phyloP scores from a whole-genome alignment of 1,140 invertebrate species.

The Bilobella aurantiaca region DNA sequence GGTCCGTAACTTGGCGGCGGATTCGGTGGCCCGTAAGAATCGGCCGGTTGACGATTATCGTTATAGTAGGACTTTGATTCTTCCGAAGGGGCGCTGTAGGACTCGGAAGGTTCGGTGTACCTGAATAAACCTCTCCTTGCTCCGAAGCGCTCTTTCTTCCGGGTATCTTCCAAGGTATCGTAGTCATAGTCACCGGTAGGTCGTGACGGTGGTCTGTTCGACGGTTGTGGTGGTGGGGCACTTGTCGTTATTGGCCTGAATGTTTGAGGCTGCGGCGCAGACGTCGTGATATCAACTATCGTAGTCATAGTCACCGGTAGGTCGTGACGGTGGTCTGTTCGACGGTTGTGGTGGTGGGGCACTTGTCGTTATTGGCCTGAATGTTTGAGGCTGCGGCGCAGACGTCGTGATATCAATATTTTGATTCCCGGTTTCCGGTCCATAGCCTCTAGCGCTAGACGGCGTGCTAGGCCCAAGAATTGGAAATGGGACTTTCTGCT shows the following conservation, averaged over 20 bases:
- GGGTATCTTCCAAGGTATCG: not conserved
- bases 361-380: not conserved
- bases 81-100: not conserved
- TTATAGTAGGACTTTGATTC: conserved; percentile 11
- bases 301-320: not conserved
- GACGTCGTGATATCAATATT: not conserved
- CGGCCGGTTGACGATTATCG: not conserved
- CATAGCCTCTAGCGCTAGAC: not conserved
- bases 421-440: not conserved
- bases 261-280: not conserved
- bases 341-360: not conserved
- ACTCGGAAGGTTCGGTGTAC: not conserved
- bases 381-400: not conserved
- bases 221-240: not conserved
- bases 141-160: not conserved
- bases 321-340: no score
- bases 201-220: not conserved
- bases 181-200: not conserved
- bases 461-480: not conserved
- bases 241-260: not conserved
- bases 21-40: conserved; percentile 7
- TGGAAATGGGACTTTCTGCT: not conserved
- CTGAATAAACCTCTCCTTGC: not conserved
- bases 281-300: not conserved
- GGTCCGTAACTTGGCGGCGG: conserved; percentile 14